Evolutionary conservation across 2,113 vertebrate species (phyloP).

Genomic region (Myotis lucifugus): DNA sequence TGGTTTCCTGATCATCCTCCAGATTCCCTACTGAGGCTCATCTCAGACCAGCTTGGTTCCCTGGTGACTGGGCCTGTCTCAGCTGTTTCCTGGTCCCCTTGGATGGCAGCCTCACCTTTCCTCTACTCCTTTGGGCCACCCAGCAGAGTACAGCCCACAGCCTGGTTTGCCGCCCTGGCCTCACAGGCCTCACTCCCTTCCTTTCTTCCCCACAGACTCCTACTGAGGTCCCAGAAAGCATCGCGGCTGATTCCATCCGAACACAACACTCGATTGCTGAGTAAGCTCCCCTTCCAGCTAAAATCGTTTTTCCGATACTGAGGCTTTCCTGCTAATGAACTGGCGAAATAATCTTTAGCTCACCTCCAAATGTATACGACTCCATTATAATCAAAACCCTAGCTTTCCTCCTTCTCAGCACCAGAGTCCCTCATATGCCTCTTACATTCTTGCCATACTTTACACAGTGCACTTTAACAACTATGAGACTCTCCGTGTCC

Average conservation of each 20-base stretch:
- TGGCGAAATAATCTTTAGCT: constrained; percentile 23
- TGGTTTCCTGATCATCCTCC: neutral
- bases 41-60: neutral
- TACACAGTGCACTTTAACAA: neutral
- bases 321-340: constrained; percentile 59
- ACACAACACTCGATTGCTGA: neutral
- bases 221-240: neutral
- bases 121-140: neutral
- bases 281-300: constrained; percentile 39
- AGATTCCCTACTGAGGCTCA: neutral
- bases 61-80: neutral
- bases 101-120: neutral
- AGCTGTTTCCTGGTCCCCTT: neutral
- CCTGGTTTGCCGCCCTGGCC: neutral
- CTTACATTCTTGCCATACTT: neutral
- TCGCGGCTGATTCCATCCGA: neutral
- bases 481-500: neutral
- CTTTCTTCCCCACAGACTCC: neutral
- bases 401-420: neutral
- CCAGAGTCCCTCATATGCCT: neutral
- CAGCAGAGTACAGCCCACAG: neutral
- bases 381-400: neutral
- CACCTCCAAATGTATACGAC: neutral
- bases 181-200: neutral
- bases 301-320: constrained; percentile 34